Conservation (phyloP, 1,140 invertebrate species). For the Penaeus vannamei region DNA sequence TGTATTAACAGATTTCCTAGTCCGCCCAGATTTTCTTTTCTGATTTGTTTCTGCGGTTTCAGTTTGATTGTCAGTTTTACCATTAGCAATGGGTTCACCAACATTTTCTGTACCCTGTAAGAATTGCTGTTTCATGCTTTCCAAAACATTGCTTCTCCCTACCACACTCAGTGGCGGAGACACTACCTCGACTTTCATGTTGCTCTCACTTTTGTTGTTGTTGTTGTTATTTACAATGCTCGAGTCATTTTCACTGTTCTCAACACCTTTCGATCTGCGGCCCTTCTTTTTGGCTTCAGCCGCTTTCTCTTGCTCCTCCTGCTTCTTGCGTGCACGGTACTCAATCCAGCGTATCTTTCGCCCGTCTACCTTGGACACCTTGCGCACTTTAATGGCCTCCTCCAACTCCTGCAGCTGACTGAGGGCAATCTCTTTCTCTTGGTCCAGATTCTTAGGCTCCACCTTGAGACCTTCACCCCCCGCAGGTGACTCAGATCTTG, state of each 20-base stretch:
- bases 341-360: slow-evolving; percentile 67
- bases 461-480: slow-evolving; percentile 52
- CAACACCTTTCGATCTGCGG: slow-evolving; percentile 45
- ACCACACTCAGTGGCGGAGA: slow-evolving; percentile 59
- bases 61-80: slow-evolving; percentile 22
- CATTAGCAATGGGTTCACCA: slow-evolving; percentile 45
- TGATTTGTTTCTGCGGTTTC: slow-evolving; percentile 31
- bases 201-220: slow-evolving; percentile 53
- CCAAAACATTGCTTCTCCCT: slow-evolving; percentile 65
- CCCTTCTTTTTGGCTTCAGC: slow-evolving; percentile 3
- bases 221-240: slow-evolving; percentile 62
- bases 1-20: slow-evolving; percentile 38
- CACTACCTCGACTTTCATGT: slow-evolving; percentile 65
- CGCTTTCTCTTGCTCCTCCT: slow-evolving; percentile 40
- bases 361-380: slow-evolving; percentile 64
- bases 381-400: slow-evolving; percentile 64
- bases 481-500: slow-evolving; percentile 60
- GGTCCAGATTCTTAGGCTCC: slow-evolving; percentile 42
- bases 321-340: slow-evolving; percentile 57
- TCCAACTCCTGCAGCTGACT: slow-evolving; percentile 66
- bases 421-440: slow-evolving; percentile 61
- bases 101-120: slow-evolving; percentile 64
- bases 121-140: slow-evolving; percentile 67
- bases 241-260: slow-evolving; percentile 58
- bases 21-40: slow-evolving; percentile 49